Conservation (phyloP, 2,888 invertebrate species). For the Acholoe squamosa region DNA sequence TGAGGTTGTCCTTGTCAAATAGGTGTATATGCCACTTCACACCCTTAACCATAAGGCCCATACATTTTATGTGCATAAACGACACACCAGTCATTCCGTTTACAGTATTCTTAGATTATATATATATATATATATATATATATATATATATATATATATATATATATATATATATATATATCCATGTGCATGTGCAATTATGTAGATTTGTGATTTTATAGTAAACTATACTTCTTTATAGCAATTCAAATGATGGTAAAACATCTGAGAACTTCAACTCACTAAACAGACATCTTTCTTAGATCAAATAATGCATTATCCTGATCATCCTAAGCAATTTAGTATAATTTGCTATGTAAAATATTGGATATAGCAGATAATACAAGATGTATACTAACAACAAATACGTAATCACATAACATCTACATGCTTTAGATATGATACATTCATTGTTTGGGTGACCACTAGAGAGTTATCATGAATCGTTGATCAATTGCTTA, state of each 20-base stretch:
- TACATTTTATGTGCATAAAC: too few relatives aligned
- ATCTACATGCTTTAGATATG: slow-evolving; percentile 28
- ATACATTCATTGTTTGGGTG: slow-evolving; percentile 44
- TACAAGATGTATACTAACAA: slow-evolving; percentile 39
- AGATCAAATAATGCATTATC: neutral
- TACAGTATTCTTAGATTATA: too few relatives aligned
- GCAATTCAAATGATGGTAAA: neutral
- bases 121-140: too few relatives aligned
- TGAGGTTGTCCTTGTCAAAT: too few relatives aligned
- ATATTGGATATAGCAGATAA: neutral
- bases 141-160: too few relatives aligned
- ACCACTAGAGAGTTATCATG: neutral
- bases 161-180: too few relatives aligned
- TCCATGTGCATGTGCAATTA: neutral
- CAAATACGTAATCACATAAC: slow-evolving; percentile 28
- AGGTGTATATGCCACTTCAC: too few relatives aligned
- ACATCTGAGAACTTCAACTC: neutral
- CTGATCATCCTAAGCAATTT: neutral
- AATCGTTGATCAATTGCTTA: neutral
- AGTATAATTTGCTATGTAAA: neutral
- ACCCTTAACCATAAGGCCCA: too few relatives aligned
- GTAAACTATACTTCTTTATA: neutral
- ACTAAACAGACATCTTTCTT: neutral
- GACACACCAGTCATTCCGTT: too few relatives aligned
- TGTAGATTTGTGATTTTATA: neutral